phyloP scores from a whole-genome alignment of 2,888 invertebrate genomes.

The Abscondita cerata region DNA sequence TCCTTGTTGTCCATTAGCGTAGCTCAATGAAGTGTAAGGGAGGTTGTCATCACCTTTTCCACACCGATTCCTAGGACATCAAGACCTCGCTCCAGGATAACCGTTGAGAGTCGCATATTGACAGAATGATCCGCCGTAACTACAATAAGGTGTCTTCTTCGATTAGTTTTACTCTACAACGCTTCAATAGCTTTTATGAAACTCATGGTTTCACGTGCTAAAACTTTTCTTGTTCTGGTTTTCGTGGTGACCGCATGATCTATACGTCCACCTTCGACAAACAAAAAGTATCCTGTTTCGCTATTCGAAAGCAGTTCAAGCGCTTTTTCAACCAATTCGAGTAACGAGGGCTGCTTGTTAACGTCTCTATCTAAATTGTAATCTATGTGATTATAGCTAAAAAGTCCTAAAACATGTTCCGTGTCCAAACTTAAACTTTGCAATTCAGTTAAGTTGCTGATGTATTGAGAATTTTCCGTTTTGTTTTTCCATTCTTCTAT shows the following conservation, averaged over 20 bases:
- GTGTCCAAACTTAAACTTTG: constrained; percentile 61
- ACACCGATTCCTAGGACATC: constrained; percentile 62
- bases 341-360: constrained; percentile 66
- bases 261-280: constrained; percentile 77
- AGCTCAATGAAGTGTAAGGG: constrained; percentile 71
- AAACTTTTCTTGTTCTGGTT: constrained; percentile 68
- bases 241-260: constrained; percentile 80
- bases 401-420: constrained; percentile 61
- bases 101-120: constrained; percentile 78
- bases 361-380: constrained; percentile 71
- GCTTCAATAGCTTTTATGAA: constrained; percentile 63
- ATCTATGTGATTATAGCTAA: constrained; percentile 47
- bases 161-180: constrained; percentile 69
- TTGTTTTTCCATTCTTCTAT: constrained; percentile 69
- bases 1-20: constrained; percentile 73
- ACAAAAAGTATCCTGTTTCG: constrained; percentile 73
- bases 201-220: constrained; percentile 82
- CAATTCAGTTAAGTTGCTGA: constrained; percentile 66
- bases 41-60: constrained; percentile 63
- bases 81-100: constrained; percentile 72
- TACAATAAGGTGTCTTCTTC: constrained; percentile 75
- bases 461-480: constrained; percentile 58
- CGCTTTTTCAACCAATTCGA: constrained; percentile 79
- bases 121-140: constrained; percentile 82
- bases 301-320: constrained; percentile 70